These are phyloP conservation scores for Crepidodera aurea DNA, from an alignment of 2,888 invertebrate genomes.

Conservation along the genomic window DNA sequence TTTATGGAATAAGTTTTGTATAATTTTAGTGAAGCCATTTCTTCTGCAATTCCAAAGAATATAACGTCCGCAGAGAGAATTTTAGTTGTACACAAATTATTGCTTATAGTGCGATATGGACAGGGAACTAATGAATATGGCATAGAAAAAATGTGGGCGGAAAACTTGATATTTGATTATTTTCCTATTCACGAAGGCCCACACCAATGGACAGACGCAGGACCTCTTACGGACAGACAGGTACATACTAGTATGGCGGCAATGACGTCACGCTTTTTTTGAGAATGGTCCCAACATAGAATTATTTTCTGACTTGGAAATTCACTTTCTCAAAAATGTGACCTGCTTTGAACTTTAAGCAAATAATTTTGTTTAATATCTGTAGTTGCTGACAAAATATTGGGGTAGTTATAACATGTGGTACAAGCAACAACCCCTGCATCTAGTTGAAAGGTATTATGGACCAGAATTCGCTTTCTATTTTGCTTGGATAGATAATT, in stretches of 20 bases:
- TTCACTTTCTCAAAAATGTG: too few species aligned
- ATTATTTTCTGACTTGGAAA: too few species aligned
- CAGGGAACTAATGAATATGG: slow-evolving; percentile 48
- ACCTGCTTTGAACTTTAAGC: too few species aligned
- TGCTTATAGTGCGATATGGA: slow-evolving; percentile 51
- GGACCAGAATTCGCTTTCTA: slow-evolving; percentile 67
- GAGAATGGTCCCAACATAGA: too few species aligned
- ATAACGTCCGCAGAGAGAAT: slow-evolving; percentile 55
- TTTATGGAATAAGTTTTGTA: too few species aligned
- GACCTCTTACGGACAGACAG: slow-evolving; percentile 56
- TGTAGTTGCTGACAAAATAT: slow-evolving; percentile 66
- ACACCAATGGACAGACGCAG: slow-evolving; percentile 51
- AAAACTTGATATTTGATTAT: slow-evolving; percentile 50
- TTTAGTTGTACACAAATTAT: slow-evolving; percentile 51
- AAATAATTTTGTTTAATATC: too few species aligned
- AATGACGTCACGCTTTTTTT: too few species aligned
- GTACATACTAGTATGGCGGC: too few species aligned
- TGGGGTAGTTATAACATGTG: slow-evolving; percentile 67
- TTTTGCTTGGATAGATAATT: slow-evolving; percentile 67
- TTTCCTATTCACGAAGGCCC: slow-evolving; percentile 58
- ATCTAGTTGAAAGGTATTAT: slow-evolving; percentile 66
- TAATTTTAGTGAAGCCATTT: neutral
- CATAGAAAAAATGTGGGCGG: slow-evolving; percentile 47
- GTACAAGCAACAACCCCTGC: slow-evolving; percentile 69
- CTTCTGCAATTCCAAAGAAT: slow-evolving; percentile 28